phyloP scores from a whole-genome alignment of 1,140 invertebrate genomes.

The Lordiphosa clarofinis region DNA sequence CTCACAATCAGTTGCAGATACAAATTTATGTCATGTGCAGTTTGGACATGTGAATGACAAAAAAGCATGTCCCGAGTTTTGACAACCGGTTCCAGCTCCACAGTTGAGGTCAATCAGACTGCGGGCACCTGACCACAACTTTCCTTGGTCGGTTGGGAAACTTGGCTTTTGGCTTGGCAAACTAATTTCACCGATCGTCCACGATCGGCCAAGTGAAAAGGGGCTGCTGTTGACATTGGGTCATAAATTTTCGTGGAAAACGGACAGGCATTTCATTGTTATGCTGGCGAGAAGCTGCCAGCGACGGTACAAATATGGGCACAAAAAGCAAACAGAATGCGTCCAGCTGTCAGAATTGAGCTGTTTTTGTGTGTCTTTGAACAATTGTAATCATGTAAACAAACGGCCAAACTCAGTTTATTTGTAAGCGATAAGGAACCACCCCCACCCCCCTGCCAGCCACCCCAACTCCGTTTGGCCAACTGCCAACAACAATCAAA shows the following conservation, averaged over 20 bases:
- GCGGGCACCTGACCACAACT: conserved; percentile 32
- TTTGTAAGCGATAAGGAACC: not conserved
- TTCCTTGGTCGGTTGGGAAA: conserved; percentile 42
- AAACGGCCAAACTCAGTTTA: not conserved
- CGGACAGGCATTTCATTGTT: conserved; percentile 56
- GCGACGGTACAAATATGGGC: conserved; percentile 41
- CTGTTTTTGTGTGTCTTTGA: conserved; percentile 30
- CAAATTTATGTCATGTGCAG: conserved; percentile 69
- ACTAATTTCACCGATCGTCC: conserved; percentile 65
- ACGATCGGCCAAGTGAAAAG: conserved; percentile 15
- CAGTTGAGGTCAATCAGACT: conserved; percentile 22
- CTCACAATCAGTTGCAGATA: conserved; percentile 56
- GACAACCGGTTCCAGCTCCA: conserved; percentile 53
- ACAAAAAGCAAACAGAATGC: conserved; percentile 39
- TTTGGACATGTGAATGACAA: conserved; percentile 50
- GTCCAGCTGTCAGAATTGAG: conserved; percentile 43
- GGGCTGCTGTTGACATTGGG: conserved; percentile 52
- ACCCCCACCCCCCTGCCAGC: too few species aligned
- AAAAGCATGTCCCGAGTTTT: conserved; percentile 46
- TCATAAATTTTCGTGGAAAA: conserved; percentile 60
- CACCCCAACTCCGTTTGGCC: not conserved
- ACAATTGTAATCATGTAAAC: conserved; percentile 19
- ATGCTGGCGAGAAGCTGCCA: conserved; percentile 31
- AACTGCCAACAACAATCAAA: conserved; percentile 18
- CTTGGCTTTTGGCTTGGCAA: conserved; percentile 19